Evolutionary conservation across 2,113 vertebrate genomes (phyloP), one percentile per base, ranked within the genome.

Genomic region (Callipepla californica): DNA sequence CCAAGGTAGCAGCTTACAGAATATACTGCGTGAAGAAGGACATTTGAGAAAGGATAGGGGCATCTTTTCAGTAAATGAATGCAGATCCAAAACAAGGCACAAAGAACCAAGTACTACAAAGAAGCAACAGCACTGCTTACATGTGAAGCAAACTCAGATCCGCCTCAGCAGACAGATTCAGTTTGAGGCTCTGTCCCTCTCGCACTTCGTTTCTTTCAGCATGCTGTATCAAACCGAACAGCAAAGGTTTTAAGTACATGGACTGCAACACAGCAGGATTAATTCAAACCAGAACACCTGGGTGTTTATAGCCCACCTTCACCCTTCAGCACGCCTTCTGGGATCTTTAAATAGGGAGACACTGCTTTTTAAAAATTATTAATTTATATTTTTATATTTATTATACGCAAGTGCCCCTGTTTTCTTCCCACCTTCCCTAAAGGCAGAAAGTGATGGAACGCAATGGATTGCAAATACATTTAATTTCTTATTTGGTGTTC

Each of bases 341-440:
- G n/a, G 94, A 80, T 85, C 36, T 80, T 87, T 0, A 63, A 83
- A 77, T 18, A 70, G 67, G 44, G 87, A 85, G 18, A n/a, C 18
- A 32, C 5, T 11, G 9, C 13, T 32, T 36, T 42, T 32, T 57
- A 32, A 30, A 55, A 55, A 55, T 16, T 53, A 28, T 28, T 28
- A 40, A 40, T 51, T 28, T 51, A 26, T 40, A 40, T 40, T 40
- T 40, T 40, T 40, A 12, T 40, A 16, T 53, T 51, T 51, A 51
- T 30, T 90, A 70, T 23, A 85, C 6, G 21, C 21, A 65, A 22
- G 51, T 77, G 14, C 21, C 51, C 6, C 20, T 1, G 0, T 73
- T 68, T 74, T 78, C 78, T 81, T 85, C n/a, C 36, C 25, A 74
- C 34, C 48, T 86, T 76, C 45, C 65, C 44, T 80, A 45, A 67